Evolutionary conservation across 1,140 invertebrate species (phyloP), one percentile per base, ranked within the genome.

Genomic region (Zaprionus inermis): DNA sequence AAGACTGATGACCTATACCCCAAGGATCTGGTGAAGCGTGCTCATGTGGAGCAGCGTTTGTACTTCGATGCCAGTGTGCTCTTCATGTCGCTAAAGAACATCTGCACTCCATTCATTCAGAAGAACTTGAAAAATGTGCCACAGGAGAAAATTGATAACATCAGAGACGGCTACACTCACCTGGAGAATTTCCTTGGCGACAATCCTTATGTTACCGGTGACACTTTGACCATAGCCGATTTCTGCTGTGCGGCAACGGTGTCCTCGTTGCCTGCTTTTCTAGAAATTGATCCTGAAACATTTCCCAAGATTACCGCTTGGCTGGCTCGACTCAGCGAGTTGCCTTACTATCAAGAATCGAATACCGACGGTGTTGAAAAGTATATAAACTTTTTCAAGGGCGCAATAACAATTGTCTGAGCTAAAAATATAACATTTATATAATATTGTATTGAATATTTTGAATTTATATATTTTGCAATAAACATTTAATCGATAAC

Each of bases 141-240:
- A 0, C 73, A 73, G 56, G 76, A 83, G 18, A 80, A 88, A 56
- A 78, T 84, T 7, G 79, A 90, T 5, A 81, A 91, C 5, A 78
- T 95, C 0, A 79, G 92, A 14, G 92, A 92, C 72, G 91, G 92
- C 0, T 95, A 94, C 36, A 92, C 92, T 5, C 91, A 94, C 24
- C 70, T 94, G 9, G 94, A 95, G 54, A 92, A 75, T 22, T 93
- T 94, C 75, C 77, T 95, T 16, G 90, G 93, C 3, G 92, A 91
- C 0, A 90, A 79, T 16, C 68, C 84, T 3, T 95, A 93, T 91
- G 59, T 94, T 16, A 94, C 93, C 12, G 94, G 94, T 0, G 93
- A 94, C 10, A 67, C 92, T 9, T 41, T 95, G 6, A 95, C 95
- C 0, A 91, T 96, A 24, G 95, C 95, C 10, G 95, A 95, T 76